Conservation (phyloP, 2,113 vertebrate genomes). For the Balaeniceps rex region DNA sequence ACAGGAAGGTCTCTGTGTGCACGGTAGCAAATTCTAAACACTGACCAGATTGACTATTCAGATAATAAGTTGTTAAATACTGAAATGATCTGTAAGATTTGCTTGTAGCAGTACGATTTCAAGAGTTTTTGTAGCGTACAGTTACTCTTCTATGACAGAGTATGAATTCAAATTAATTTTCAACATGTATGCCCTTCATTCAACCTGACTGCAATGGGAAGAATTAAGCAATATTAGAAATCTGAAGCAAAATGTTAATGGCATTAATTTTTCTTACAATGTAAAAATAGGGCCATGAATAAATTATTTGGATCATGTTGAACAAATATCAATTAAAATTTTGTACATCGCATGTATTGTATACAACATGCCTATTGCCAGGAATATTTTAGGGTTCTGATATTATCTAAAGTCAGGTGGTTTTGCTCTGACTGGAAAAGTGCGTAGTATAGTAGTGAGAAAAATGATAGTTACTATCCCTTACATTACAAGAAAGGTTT, state of each 20-base stretch:
- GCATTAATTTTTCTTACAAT: background rate
- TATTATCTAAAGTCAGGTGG: background rate
- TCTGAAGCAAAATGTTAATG: background rate
- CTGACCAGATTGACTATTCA: background rate
- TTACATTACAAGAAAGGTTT: background rate
- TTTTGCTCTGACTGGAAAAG: background rate
- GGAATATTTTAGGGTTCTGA: background rate
- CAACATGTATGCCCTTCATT: background rate
- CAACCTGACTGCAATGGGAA: fast-evolving
- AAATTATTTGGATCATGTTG: background rate
- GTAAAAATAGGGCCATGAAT: background rate
- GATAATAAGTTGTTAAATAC: background rate
- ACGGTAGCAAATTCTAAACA: background rate
- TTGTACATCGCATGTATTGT: background rate
- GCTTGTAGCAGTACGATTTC: background rate
- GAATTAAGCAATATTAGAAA: background rate
- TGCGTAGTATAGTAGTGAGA: background rate
- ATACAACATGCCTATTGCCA: background rate
- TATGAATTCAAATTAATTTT: background rate
- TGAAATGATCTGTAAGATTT: background rate
- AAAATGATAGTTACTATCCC: background rate
- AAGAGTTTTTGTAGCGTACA: background rate
- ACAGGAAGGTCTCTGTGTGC: background rate
- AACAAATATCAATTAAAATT: background rate
- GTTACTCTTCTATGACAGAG: background rate